Evolutionary conservation across 2,113 vertebrate genomes (phyloP).

Genomic region (Tragulus kanchil): DNA sequence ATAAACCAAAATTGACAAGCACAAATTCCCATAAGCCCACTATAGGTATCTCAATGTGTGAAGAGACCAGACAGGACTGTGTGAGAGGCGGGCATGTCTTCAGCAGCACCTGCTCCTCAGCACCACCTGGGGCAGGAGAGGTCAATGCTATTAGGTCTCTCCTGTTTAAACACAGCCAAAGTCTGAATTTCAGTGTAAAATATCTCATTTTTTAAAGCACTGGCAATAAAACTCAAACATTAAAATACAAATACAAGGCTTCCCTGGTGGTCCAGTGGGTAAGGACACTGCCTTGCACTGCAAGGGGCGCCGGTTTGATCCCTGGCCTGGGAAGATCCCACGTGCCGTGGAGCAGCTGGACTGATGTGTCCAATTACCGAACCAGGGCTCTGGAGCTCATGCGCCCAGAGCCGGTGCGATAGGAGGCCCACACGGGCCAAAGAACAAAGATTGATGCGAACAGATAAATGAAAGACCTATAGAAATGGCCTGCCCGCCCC

Average conservation of each 20-base stretch:
- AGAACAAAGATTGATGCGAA: too few species aligned
- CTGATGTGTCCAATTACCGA: too few species aligned
- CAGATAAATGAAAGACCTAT: too few species aligned
- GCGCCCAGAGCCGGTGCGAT: too few species aligned
- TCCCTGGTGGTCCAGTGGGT: too few species aligned
- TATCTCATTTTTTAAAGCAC: slow-evolving; percentile 9
- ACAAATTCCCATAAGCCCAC: slow-evolving; percentile 6
- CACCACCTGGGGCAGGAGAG: background rate
- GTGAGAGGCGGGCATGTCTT: background rate
- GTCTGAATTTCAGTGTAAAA: slow-evolving; percentile 33
- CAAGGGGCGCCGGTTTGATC: too few species aligned
- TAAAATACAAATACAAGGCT: background rate
- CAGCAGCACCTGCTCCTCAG: background rate
- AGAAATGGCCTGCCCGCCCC: too few species aligned
- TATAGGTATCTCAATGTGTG: background rate
- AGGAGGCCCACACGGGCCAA: too few species aligned
- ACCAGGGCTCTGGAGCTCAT: too few species aligned
- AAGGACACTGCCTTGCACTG: too few species aligned
- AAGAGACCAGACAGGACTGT: background rate
- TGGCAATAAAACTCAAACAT: slow-evolving; percentile 42
- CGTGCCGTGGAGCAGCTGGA: too few species aligned
- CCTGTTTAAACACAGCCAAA: slow-evolving; percentile 47
- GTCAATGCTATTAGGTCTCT: background rate
- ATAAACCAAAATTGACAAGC: slow-evolving; percentile 1
- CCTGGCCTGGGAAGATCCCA: too few species aligned